These are phyloP conservation scores for Leucophenga maculata DNA, from an alignment of 2,888 invertebrate genomes.

Conservation along the genomic window DNA sequence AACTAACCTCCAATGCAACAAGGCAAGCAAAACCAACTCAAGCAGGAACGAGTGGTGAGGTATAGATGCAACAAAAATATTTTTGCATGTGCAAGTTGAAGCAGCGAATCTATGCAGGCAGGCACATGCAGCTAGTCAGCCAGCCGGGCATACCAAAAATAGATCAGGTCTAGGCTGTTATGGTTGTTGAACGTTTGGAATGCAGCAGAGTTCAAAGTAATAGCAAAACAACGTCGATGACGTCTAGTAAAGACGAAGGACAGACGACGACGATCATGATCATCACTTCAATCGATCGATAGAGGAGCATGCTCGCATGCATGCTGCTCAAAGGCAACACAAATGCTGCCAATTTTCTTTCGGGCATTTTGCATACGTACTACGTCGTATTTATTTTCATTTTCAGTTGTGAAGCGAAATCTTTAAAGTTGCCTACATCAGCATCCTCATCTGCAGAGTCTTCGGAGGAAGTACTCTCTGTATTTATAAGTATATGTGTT, in stretches of 20 bases:
- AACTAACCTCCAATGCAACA: constrained; percentile 38
- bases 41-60: neutral
- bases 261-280: constrained; percentile 22
- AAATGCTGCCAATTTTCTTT: constrained; percentile 7
- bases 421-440: neutral
- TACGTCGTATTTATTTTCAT: constrained; percentile 20
- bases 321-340: neutral
- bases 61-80: constrained; percentile 4
- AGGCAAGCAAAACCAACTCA: constrained; percentile 31
- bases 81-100: constrained; percentile 25
- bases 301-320: too few species aligned
- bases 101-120: neutral
- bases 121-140: constrained; percentile 2
- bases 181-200: constrained; percentile 61
- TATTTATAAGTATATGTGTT: constrained; percentile 11
- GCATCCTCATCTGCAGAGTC: neutral
- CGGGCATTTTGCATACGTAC: neutral
- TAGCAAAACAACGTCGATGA: constrained; percentile 23
- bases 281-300: neutral
- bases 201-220: constrained; percentile 32
- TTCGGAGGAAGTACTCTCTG: neutral
- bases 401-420: constrained; percentile 2
- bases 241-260: constrained; percentile 42
- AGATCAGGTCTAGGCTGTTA: constrained; percentile 68
- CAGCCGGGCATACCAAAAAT: constrained; percentile 52